Conservation (phyloP, 2,888 invertebrate genomes). For the Polyommatus icarus region DNA sequence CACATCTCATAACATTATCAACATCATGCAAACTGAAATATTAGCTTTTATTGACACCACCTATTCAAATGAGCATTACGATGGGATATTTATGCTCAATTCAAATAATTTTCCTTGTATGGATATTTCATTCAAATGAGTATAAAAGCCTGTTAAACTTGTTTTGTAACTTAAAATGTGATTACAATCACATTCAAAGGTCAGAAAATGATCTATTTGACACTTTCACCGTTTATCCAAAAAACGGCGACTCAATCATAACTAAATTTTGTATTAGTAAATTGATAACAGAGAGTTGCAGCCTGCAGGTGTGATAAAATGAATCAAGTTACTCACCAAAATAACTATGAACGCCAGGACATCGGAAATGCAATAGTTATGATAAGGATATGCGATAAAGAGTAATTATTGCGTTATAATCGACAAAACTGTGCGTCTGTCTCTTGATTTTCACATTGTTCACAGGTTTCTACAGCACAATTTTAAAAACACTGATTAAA, state of each 20-base stretch:
- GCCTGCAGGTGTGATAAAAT: slow-evolving; percentile 39
- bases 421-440: slow-evolving; percentile 50
- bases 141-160: slow-evolving; percentile 2
- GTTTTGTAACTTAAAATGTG: slow-evolving; percentile 8
- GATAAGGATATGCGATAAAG: slow-evolving; percentile 57
- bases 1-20: neutral
- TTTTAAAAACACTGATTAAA: neutral
- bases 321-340: slow-evolving; percentile 54
- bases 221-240: slow-evolving; percentile 20
- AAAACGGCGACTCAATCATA: slow-evolving; percentile 1
- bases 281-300: neutral
- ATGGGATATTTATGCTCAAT: neutral
- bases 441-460: slow-evolving; percentile 47
- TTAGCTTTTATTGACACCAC: neutral
- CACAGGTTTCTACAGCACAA: slow-evolving; percentile 46
- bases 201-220: neutral
- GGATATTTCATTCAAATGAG: neutral
- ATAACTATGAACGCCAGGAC: slow-evolving; percentile 49
- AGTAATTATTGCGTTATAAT: slow-evolving; percentile 48
- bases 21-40: neutral
- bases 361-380: slow-evolving; percentile 53
- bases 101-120: neutral
- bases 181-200: slow-evolving; percentile 7
- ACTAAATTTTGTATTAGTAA: neutral
- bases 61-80: neutral